phyloP scores from a whole-genome alignment of 2,797 vertebrate genomes.

The Cygnus olor region DNA sequence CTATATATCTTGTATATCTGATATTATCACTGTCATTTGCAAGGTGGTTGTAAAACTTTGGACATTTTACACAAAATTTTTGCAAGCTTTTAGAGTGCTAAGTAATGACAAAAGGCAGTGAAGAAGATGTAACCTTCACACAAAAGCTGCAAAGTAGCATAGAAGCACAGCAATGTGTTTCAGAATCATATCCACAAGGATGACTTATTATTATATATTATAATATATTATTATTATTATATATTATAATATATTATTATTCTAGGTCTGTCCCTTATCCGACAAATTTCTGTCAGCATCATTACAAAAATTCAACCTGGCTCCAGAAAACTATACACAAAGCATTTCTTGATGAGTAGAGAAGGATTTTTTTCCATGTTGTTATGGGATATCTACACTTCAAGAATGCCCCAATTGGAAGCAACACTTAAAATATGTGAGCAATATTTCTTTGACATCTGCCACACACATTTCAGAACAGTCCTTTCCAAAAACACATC shows the following conservation, averaged over 20 bases:
- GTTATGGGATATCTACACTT: constrained; percentile 43
- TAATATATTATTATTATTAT: too few relatives aligned
- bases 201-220: not conserved
- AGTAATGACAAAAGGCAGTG: not conserved
- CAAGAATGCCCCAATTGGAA: not conserved
- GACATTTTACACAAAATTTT: not conserved
- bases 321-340: not conserved
- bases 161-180: not conserved
- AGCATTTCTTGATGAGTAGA: not conserved
- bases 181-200: not conserved
- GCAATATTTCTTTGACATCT: constrained; percentile 63
- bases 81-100: not conserved
- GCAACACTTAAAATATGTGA: constrained; percentile 46
- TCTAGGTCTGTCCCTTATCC: not conserved
- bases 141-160: not conserved
- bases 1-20: not conserved
- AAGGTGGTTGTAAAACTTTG: not conserved
- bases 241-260: not conserved
- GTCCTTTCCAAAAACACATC: constrained; percentile 26
- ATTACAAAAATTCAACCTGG: not conserved
- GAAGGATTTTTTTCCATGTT: constrained; percentile 1
- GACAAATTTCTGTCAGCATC: not conserved
- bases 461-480: constrained; percentile 54
- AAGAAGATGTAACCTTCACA: not conserved
- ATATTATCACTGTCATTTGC: not conserved